Evolutionary conservation across 2,888 invertebrate genomes (phyloP).

Genomic region (Drosophila yooni): DNA sequence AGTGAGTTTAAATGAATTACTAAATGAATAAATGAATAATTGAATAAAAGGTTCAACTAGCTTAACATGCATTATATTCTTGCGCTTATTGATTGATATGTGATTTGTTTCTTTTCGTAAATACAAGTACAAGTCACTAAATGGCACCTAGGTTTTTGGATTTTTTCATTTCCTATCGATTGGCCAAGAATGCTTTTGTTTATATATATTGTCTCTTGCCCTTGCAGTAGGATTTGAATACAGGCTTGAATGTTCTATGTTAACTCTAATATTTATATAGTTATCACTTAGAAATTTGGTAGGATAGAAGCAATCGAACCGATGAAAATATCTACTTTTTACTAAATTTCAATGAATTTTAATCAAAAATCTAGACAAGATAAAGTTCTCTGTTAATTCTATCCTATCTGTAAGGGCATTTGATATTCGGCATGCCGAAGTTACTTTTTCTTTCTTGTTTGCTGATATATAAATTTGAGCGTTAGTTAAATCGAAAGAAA

Average conservation of each 20-base stretch:
- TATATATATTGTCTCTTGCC: background rate
- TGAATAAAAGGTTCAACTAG: conserved; percentile 42
- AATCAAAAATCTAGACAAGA: background rate
- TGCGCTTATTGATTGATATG: conserved; percentile 31
- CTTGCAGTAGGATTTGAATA: conserved; percentile 9
- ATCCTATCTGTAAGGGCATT: conserved; percentile 22
- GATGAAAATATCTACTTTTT: background rate
- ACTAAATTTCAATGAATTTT: no score
- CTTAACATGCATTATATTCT: conserved; percentile 69
- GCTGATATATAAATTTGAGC: conserved; percentile 25
- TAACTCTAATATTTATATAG: background rate
- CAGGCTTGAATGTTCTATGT: background rate
- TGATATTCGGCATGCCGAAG: conserved; percentile 18
- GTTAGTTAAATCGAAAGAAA: conserved; percentile 32
- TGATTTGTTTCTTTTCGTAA: conserved; percentile 8
- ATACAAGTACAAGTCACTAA: conserved; percentile 19
- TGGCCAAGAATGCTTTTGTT: conserved; percentile 15
- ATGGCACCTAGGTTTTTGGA: conserved; percentile 13
- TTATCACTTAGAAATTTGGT: background rate
- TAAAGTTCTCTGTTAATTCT: background rate
- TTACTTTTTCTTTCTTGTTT: background rate
- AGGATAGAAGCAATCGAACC: background rate
- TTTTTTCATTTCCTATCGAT: conserved; percentile 2
- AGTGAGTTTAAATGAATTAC: conserved; percentile 40
- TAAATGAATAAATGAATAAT: conserved; percentile 22